Evolutionary conservation across 2,888 invertebrate genomes (phyloP).

Genomic region (Diarsia rubi): DNA sequence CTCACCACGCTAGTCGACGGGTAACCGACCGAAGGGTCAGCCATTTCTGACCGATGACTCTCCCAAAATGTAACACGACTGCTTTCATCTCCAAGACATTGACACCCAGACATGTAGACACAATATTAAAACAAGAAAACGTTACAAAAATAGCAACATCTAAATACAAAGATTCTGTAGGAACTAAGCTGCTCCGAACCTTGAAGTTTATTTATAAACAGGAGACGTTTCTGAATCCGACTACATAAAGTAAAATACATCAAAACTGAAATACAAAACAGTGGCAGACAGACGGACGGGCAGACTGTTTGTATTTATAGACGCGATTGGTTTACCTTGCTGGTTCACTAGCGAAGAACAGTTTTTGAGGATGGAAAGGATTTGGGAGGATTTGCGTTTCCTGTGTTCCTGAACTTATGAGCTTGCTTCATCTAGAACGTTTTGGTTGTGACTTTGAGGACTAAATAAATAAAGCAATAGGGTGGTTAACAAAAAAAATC

Average conservation of each 20-base stretch:
- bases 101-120: constrained; percentile 49
- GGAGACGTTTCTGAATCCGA: constrained; percentile 78
- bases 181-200: constrained; percentile 69
- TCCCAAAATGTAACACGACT: constrained; percentile 27
- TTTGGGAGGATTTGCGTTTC: constrained; percentile 14
- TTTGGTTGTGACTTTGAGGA: not conserved
- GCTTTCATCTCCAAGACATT: constrained; percentile 52
- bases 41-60: constrained; percentile 37
- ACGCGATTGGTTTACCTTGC: constrained; percentile 66
- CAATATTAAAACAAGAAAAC: constrained; percentile 54
- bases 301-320: constrained; percentile 81
- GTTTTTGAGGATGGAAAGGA: constrained; percentile 17
- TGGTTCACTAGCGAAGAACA: constrained; percentile 33
- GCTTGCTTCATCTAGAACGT: not conserved
- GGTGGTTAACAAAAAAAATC: too few relatives aligned
- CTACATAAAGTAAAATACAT: constrained; percentile 82
- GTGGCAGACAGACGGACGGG: constrained; percentile 80
- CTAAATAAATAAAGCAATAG: not conserved
- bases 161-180: constrained; percentile 61
- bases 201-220: constrained; percentile 79
- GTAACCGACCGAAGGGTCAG: constrained; percentile 34
- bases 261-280: constrained; percentile 84
- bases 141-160: constrained; percentile 52
- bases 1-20: constrained; percentile 34
- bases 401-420: not conserved